A percentile compares a stretch with the other conserved stretches of the same genome.
Conservation (phyloP, 2,113 vertebrate genomes). For the Struthio camelus region DNA sequence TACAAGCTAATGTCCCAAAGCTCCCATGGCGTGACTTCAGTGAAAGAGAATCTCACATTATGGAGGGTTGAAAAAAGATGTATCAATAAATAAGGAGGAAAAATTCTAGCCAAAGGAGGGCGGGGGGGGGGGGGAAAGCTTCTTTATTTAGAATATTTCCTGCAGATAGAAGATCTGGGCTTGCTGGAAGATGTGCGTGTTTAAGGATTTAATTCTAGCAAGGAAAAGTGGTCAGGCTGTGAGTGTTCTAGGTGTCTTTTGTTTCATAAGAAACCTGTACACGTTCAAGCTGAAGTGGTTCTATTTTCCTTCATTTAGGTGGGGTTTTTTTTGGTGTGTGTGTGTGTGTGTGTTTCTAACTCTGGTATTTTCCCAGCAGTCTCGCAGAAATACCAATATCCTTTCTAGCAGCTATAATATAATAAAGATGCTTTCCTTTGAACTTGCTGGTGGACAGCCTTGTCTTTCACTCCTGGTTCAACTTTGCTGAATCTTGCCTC, state of each 20-base stretch:
- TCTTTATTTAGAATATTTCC: neutral
- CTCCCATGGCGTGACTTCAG: neutral
- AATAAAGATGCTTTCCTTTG: neutral
- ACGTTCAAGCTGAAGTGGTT: neutral
- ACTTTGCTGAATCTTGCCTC: neutral
- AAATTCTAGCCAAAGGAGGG: neutral
- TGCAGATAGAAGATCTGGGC: neutral
- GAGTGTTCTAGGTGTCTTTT: neutral
- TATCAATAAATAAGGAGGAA: neutral
- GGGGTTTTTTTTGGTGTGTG: neutral
- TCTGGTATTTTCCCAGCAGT: neutral
- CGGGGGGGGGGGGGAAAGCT: neutral
- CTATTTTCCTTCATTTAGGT: neutral
- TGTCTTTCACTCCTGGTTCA: rapidly evolving
- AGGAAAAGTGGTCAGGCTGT: neutral
- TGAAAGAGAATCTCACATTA: neutral
- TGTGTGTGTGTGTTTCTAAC: neutral
- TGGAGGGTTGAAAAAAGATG: neutral
- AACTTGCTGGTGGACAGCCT: neutral
- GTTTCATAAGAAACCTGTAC: neutral
- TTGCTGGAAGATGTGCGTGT: neutral
- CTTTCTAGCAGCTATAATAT: neutral
- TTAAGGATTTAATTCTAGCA: neutral
- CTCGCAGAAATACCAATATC: neutral
- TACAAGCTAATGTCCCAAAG: neutral